Evolutionary conservation across 2,888 invertebrate genomes (phyloP).

Genomic region (Bombylius discolor): DNA sequence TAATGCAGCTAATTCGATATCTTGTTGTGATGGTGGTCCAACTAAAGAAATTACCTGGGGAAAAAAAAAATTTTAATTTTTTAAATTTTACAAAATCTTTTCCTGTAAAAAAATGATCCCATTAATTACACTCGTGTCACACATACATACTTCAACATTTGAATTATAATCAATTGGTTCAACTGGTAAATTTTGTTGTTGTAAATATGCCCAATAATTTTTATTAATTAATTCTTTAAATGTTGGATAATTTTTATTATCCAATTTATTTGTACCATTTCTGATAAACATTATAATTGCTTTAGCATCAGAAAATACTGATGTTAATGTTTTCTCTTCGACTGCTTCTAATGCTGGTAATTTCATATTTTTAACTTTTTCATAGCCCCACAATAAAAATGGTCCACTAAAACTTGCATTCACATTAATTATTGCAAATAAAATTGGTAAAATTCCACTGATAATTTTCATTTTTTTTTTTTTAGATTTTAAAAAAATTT

Average conservation of each 20-base stretch:
- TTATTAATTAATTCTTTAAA: slow-evolving; percentile 43
- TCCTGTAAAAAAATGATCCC: neutral
- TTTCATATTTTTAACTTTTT: slow-evolving; percentile 38
- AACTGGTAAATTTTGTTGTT: slow-evolving; percentile 44
- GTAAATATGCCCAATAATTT: slow-evolving; percentile 40
- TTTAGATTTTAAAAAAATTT: no score
- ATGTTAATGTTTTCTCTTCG: slow-evolving; percentile 43
- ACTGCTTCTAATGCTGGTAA: slow-evolving; percentile 41
- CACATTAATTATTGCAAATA: slow-evolving; percentile 8
- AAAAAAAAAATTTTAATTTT: no score
- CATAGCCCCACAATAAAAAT: slow-evolving; percentile 46
- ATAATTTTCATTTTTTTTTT: slow-evolving; percentile 2
- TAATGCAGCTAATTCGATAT: slow-evolving; percentile 45
- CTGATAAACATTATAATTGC: slow-evolving; percentile 48
- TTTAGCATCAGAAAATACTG: slow-evolving; percentile 43
- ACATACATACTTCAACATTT: slow-evolving; percentile 41
- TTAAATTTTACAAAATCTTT: neutral
- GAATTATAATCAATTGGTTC: slow-evolving; percentile 48
- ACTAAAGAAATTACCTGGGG: slow-evolving; percentile 42
- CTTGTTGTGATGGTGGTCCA: slow-evolving; percentile 46
- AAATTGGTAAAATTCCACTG: neutral
- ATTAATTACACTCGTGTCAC: no score
- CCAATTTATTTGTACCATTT: slow-evolving; percentile 43
- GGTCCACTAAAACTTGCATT: slow-evolving; percentile 44
- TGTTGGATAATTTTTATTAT: slow-evolving; percentile 42